Evolutionary conservation across 2,888 invertebrate genomes (phyloP).

Genomic region (Phortica magna): DNA sequence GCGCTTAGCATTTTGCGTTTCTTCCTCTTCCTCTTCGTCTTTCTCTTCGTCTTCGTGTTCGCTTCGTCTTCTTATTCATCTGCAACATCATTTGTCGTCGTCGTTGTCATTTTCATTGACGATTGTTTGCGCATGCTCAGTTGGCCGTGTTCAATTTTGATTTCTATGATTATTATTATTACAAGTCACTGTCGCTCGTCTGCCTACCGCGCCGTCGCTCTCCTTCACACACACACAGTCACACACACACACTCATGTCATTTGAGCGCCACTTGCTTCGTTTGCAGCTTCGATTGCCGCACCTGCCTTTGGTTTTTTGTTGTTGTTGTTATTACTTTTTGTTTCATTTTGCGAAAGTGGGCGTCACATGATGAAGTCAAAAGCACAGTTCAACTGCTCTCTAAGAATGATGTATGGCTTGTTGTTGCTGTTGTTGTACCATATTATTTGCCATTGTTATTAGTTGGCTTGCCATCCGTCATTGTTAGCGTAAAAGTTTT

Average conservation of each 20-base stretch:
- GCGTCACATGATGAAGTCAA: neutral
- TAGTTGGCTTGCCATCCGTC: neutral
- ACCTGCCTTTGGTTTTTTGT: neutral
- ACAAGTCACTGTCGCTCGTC: neutral
- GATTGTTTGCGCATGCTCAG: too few relatives aligned
- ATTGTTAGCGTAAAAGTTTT: neutral
- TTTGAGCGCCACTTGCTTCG: neutral
- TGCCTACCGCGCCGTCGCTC: neutral
- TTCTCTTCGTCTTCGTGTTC: neutral
- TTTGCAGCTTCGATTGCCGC: neutral
- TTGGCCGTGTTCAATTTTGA: neutral
- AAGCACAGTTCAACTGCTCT: neutral
- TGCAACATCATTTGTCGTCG: neutral
- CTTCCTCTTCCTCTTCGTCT: neutral
- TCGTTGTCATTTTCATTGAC: neutral
- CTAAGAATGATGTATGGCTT: conserved; percentile 12
- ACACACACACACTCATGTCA: neutral
- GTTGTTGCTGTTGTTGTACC: conserved; percentile 5
- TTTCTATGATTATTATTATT: conserved; percentile 9
- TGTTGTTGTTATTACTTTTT: neutral
- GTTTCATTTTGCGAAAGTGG: conserved; percentile 17
- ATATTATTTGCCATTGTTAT: neutral
- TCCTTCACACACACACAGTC: neutral
- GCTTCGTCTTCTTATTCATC: neutral
- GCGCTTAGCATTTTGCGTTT: neutral